Evolutionary conservation across 2,113 vertebrate species (phyloP), one percentile per base, ranked within the genome.

Genomic region (Pterophyllum scalare): DNA sequence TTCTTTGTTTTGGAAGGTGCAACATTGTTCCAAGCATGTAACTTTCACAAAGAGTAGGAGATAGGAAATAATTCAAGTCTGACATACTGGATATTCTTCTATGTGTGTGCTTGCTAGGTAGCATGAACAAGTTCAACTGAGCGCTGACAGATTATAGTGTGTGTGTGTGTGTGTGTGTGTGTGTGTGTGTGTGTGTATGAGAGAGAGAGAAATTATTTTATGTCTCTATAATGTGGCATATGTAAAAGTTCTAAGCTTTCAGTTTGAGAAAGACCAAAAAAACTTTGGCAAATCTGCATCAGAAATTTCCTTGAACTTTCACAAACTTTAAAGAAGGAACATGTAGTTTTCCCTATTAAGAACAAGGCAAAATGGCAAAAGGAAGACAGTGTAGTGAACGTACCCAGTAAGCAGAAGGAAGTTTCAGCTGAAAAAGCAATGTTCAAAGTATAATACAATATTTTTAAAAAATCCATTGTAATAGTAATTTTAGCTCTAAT

Each of bases 131-230:
- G 46, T 85, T 85, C 70, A 77, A 54, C 62, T 43, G 52, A 85
- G 80, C n/a, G 52, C 70, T 65, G 65, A 84, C 46, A 70, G 75
- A 87, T 88, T 83, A 86, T 31, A 77, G 59, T 84, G 35, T 35
- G 33, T 7, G 33, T 35, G 33, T 35, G 33, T 35, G 33, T 35
- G 33, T 35, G 33, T 35, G 33, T 35, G 33, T 35, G 7, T 35
- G 65, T 52, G 26, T 52, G 19, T 70, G 24, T 31, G 17, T 52
- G 15, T 49, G 65, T 52, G 24, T 72, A 26, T 72, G n/a, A n/a
- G n/a, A n/a, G n/a, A n/a, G n/a, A n/a, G n/a, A n/a, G n/a, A n/a
- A 52, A 72, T 52, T 72, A 26, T 52, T 26, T 26, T 52, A 5
- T 1, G 20, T 72, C 46, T 31, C 0, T 52, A 14, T 52, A 31